phyloP scores from a whole-genome alignment of 1,140 invertebrate species.

The Apis florea region DNA sequence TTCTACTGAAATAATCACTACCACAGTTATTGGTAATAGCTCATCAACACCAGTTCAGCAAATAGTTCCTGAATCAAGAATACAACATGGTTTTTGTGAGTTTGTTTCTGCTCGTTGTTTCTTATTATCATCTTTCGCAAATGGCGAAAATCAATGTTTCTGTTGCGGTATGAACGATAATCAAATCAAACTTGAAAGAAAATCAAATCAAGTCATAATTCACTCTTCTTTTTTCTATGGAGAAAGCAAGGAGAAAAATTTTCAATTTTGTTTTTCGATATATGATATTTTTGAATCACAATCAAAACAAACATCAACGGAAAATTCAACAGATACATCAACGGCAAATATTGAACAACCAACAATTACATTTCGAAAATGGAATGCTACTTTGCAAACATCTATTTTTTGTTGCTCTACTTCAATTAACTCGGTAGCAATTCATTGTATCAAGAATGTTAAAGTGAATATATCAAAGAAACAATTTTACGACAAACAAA shows the following conservation, averaged over 20 bases:
- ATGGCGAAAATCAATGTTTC: background rate
- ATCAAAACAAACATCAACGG: slow-evolving; percentile 72
- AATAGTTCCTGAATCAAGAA: background rate
- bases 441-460: background rate
- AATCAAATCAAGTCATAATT: background rate
- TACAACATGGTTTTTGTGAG: background rate
- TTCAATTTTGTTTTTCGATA: slow-evolving; percentile 73
- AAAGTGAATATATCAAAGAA: slow-evolving; percentile 11
- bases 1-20: background rate
- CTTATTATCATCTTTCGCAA: background rate
- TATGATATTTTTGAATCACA: slow-evolving; percentile 64
- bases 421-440: slow-evolving; percentile 61
- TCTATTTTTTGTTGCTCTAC: slow-evolving; percentile 78
- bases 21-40: background rate
- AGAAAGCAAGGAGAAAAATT: slow-evolving; percentile 67
- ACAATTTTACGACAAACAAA: background rate
- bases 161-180: background rate
- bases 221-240: background rate
- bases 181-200: background rate
- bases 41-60: background rate
- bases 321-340: slow-evolving; percentile 62
- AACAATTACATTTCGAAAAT: background rate
- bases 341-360: slow-evolving; percentile 1
- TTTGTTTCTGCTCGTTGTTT: background rate
- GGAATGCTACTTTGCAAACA: slow-evolving; percentile 63